phyloP scores from a whole-genome alignment of 2,113 vertebrate species.

The Etheostoma cragini region DNA sequence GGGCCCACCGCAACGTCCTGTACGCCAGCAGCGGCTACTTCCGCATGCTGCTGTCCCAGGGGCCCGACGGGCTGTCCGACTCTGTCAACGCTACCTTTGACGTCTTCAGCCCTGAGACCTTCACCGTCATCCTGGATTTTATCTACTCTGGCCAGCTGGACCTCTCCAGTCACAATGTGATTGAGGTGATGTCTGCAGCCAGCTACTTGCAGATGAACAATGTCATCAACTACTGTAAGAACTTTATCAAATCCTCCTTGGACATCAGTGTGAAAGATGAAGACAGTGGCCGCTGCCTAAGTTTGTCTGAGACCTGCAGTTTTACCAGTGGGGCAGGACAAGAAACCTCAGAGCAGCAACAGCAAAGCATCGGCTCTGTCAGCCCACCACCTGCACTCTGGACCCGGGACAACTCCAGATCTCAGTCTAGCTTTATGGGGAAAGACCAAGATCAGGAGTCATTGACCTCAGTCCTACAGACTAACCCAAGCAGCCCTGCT shows the following conservation, averaged over 20 bases:
- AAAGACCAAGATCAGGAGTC: constrained; percentile 73
- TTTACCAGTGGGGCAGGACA: constrained; percentile 73
- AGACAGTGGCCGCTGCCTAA: constrained; percentile 90
- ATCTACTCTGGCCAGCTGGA: constrained; percentile 96
- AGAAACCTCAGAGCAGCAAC: constrained; percentile 67
- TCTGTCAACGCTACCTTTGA: constrained; percentile 92
- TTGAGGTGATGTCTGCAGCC: constrained; percentile 98
- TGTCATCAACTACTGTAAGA: constrained; percentile 95
- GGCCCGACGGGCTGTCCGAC: constrained; percentile 82
- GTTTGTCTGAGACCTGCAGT: constrained; percentile 86
- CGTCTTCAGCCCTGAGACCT: constrained; percentile 93
- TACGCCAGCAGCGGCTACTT: constrained; percentile 98
- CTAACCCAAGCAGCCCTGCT: constrained; percentile 56
- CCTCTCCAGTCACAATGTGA: constrained; percentile 93
- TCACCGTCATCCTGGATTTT: constrained; percentile 95
- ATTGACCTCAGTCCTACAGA: constrained; percentile 57
- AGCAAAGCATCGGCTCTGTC: constrained; percentile 66
- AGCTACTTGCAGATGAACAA: constrained; percentile 99
- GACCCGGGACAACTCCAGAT: constrained; percentile 77
- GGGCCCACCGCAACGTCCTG: constrained; percentile 94
- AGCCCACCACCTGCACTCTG: constrained; percentile 80
- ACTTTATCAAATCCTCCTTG: constrained; percentile 96
- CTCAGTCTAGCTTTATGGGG: constrained; percentile 72
- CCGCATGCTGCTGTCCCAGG: constrained; percentile 95
- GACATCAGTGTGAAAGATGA: constrained; percentile 87